Percentiles rank a stretch among this genome's conserved stretches.
phyloP scores from a whole-genome alignment of 2,888 invertebrate species.

The Erpobdella octoculata region DNA sequence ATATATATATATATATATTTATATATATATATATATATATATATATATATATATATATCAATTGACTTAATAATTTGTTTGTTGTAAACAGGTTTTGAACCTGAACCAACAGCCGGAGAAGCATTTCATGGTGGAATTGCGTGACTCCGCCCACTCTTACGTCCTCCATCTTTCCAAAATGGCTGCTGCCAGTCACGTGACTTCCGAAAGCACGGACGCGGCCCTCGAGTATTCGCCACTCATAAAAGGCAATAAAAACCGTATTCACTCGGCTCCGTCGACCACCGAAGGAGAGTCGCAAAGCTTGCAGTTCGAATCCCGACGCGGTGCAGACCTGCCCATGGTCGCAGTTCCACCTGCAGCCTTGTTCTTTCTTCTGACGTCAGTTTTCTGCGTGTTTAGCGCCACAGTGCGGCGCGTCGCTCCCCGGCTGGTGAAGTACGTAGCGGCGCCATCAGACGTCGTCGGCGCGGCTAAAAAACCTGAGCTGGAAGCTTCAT shows the following conservation, averaged over 20 bases:
- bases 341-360: not conserved
- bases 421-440: not conserved
- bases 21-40: no score
- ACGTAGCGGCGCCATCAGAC: no score
- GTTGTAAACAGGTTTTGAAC: slow-evolving; percentile 35
- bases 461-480: no score
- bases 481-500: no score
- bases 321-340: not conserved
- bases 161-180: slow-evolving; percentile 36
- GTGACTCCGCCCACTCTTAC: slow-evolving; percentile 34
- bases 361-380: not conserved
- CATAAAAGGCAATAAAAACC: not conserved
- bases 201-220: not conserved
- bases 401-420: not conserved
- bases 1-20: no score
- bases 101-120: slow-evolving; percentile 35
- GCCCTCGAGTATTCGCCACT: not conserved
- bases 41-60: no score
- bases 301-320: not conserved
- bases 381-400: not conserved
- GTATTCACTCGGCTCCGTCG: not conserved
- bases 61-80: no score
- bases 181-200: slow-evolving; percentile 30
- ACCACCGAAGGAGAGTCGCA: no score
- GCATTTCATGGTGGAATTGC: slow-evolving; percentile 36